Evolutionary conservation across 1,140 invertebrate species (phyloP).

Genomic region (Leptestheria dahalacensis): DNA sequence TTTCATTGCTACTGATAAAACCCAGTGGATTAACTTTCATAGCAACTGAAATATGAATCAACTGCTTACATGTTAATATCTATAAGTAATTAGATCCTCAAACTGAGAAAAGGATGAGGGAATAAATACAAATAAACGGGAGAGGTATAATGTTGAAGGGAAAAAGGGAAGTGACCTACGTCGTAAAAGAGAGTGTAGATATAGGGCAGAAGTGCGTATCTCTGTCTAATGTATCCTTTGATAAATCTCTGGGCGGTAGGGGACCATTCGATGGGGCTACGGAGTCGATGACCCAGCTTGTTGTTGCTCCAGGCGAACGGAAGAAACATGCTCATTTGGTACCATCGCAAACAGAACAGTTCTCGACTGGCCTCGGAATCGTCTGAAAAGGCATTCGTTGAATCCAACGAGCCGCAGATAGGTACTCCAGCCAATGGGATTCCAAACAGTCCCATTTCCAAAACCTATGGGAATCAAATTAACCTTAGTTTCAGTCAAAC

Average conservation of each 20-base stretch:
- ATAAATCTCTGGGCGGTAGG: slow-evolving; percentile 13
- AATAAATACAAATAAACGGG: too few relatives aligned
- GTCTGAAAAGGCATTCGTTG: slow-evolving; percentile 9
- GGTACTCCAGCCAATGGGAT: slow-evolving; percentile 30
- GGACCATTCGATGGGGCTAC: slow-evolving; percentile 9
- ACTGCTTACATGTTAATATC: too few relatives aligned
- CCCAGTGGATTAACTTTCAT: too few relatives aligned
- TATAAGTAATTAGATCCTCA: too few relatives aligned
- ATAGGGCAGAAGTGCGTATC: slow-evolving; percentile 30
- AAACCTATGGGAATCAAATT: slow-evolving; percentile 1
- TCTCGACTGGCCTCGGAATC: slow-evolving; percentile 23
- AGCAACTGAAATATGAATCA: too few relatives aligned
- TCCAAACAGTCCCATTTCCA: slow-evolving; percentile 29
- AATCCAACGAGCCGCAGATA: slow-evolving; percentile 28
- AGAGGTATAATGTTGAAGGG: too few relatives aligned
- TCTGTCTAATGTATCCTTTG: slow-evolving; percentile 20
- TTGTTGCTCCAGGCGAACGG: slow-evolving; percentile 16
- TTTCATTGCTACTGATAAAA: too few relatives aligned
- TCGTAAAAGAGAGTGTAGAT: slow-evolving; percentile 31
- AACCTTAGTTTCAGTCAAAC: too few relatives aligned
- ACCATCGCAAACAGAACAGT: slow-evolving; percentile 31
- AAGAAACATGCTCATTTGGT: slow-evolving; percentile 25
- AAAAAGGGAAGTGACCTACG: background rate
- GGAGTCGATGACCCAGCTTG: background rate
- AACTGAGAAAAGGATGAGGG: too few relatives aligned